Conservation (phyloP, 2,797 vertebrate genomes). For the Lagorchestes hirsutus region DNA sequence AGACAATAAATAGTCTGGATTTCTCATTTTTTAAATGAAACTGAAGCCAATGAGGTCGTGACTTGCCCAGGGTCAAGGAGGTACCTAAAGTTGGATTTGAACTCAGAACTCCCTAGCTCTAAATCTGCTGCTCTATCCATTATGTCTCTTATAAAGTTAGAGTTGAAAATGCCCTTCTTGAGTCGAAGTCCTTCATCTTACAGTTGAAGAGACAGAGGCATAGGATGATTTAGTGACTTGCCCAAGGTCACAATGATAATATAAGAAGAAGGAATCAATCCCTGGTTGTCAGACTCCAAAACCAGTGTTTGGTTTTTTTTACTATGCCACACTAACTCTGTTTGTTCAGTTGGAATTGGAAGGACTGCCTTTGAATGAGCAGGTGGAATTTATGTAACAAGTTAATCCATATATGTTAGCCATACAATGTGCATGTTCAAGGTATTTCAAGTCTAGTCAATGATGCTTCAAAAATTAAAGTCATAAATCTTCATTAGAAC, state of each 20-base stretch:
- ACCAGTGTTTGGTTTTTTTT: background rate
- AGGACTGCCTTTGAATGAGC: background rate
- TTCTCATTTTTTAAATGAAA: background rate
- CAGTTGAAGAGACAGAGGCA: background rate
- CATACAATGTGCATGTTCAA: slow-evolving; percentile 39
- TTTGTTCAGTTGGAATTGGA: background rate
- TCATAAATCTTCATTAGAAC: slow-evolving; percentile 31
- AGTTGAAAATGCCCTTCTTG: background rate
- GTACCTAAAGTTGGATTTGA: background rate
- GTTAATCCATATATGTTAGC: background rate
- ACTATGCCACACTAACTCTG: background rate
- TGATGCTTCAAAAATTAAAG: slow-evolving; percentile 40
- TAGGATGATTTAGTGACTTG: background rate
- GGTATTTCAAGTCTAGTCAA: slow-evolving; percentile 41
- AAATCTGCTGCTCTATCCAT: background rate
- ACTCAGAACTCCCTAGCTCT: background rate
- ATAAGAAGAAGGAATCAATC: background rate
- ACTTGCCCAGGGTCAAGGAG: background rate
- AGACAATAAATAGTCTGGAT: background rate
- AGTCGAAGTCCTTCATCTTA: background rate
- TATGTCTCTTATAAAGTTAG: background rate
- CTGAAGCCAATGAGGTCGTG: background rate
- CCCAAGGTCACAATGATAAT: background rate
- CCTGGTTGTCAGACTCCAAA: background rate
- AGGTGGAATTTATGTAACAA: background rate